These are phyloP conservation scores for Drymodes brunneopygia DNA, from an alignment of 2,113 vertebrate species.

Conservation along the genomic window DNA sequence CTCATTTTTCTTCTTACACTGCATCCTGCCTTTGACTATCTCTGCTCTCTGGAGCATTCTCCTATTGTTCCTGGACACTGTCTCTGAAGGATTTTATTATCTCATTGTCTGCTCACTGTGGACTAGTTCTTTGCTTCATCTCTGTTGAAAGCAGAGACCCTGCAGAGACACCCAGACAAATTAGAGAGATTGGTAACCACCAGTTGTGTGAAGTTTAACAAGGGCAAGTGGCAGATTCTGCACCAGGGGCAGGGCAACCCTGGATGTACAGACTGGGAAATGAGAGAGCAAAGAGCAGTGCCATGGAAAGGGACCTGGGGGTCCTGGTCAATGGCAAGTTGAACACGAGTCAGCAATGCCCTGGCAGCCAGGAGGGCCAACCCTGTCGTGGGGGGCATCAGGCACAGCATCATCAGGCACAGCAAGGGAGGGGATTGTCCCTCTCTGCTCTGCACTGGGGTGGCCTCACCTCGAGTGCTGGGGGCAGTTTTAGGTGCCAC, in stretches of 20 bases:
- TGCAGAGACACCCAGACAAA: background rate
- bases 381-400: background rate
- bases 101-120: background rate
- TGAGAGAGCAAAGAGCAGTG: accelerated
- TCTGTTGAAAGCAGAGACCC: background rate
- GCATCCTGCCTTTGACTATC: background rate
- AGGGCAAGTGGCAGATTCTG: background rate
- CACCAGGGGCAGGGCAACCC: background rate
- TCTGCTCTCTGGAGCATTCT: background rate
- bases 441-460: accelerated
- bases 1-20: background rate
- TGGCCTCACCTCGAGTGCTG: accelerated
- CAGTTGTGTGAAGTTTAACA: background rate
- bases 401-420: accelerated
- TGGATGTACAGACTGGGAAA: background rate
- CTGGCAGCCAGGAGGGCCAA: background rate
- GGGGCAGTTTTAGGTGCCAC: accelerated
- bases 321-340: accelerated
- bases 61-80: background rate
- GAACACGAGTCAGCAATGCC: background rate
- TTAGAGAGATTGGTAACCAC: background rate
- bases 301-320: accelerated
- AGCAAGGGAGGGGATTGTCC: background rate
- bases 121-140: background rate
- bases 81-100: background rate